Base-by-base conservation (phyloP, 53 echinoderm and acorn worm genomes). In the Crossaster papposus region DNA sequence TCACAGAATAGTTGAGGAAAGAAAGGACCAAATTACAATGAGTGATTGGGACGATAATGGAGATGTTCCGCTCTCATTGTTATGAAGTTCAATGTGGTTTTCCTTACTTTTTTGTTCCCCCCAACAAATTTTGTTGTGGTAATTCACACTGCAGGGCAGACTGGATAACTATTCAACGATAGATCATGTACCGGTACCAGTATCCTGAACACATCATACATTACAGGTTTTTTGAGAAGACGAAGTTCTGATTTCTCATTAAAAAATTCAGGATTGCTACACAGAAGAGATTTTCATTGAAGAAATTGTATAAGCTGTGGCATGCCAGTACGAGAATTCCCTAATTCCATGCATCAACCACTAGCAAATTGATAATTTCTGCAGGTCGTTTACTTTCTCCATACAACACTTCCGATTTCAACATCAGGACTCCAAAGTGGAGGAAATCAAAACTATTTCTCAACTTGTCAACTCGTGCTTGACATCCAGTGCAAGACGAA, bases 21-120 rank as follows among this genome's bases (percentile, higher is more conserved):
- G 64, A 64, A 64, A 22, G 2, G 44, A 17, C 6, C 81, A 29
- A 20, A 33, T 81, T 33, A 31, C 64, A 33, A 14, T 17, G 74
- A 35, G 23, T 73, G 74, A 73, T 73, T 34, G 74, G 44, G 74
- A 35, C 13, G 34, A 73, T 35, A 78, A 78, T 44, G 23, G 78
- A 78, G 50, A 50, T n/a, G 44, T 51, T 51, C 78, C 24, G 78
- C 24, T 78, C n/a, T 23, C 78, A 9, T 78, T 44, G 44, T 44
- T 32, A 35, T 17, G 0, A 36, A 74, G 75, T 74, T 74, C 75
- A 74, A 74, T 74, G 75, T 31, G 32, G 32, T n/a, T 71, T 70
- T 20, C 34, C 15, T 32, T 35, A 15, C 18, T 74, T 74, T 31
- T 17, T 14, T 1, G 4, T 44, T 9, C 44, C 44, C 44, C 44